Evolutionary conservation across 2,113 vertebrate genomes (phyloP).

Genomic region (Malurus cyaneus): DNA sequence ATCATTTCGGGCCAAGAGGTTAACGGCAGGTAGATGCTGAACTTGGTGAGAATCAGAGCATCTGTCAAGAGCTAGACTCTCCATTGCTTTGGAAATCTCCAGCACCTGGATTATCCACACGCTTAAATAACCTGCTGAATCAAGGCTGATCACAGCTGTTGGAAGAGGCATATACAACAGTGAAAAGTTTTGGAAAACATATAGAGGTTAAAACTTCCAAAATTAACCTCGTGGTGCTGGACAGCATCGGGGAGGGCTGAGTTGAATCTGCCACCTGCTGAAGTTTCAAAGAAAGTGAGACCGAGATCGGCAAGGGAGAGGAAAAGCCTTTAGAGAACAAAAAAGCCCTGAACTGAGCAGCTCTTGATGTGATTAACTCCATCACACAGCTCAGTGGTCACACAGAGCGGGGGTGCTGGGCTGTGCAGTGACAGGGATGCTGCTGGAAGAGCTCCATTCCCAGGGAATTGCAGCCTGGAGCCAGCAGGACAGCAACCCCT

Average conservation of each 20-base stretch:
- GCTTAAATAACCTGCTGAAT: neutral
- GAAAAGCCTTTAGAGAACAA: constrained; percentile 37
- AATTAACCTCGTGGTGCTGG: neutral
- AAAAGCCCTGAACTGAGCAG: constrained; percentile 22
- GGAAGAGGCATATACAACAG: neutral
- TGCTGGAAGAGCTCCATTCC: neutral
- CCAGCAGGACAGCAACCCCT: neutral
- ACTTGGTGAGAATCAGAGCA: neutral
- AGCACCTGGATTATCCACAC: neutral
- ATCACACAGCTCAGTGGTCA: constrained; percentile 37
- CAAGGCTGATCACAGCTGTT: neutral
- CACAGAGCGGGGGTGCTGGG: neutral
- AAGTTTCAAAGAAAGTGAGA: constrained; percentile 25
- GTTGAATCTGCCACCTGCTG: constrained; percentile 6
- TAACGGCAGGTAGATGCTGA: neutral
- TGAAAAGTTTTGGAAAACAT: neutral
- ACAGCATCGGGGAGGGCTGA: neutral
- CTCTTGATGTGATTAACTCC: constrained; percentile 42
- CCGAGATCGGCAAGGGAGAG: constrained; percentile 17
- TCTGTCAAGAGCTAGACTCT: neutral
- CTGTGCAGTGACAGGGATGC: neutral
- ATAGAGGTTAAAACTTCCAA: neutral
- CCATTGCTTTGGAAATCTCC: neutral
- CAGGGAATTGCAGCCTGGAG: neutral
- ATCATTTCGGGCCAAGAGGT: neutral